Base-by-base conservation (phyloP, 2,797 vertebrate genomes). In the Myotis pilosus region DNA sequence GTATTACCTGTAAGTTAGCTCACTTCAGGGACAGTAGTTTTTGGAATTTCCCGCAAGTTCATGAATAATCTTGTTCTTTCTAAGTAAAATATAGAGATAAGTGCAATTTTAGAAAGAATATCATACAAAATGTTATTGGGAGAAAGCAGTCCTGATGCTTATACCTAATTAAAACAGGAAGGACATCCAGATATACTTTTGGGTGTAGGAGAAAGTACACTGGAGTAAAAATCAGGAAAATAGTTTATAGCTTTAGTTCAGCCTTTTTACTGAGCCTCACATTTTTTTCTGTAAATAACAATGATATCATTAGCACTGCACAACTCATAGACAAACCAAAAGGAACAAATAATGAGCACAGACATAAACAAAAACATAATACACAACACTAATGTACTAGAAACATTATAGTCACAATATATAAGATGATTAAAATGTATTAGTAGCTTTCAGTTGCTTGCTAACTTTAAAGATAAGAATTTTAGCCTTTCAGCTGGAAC, bases 21-120 rank as follows among this genome's bases (percentile, higher is more conserved):
- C 41, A 60, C 36, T 69, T 28, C 7, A 87, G 36, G 33, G 17
- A 33, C 16, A 44, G 20, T 11, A 51, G 55, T 1, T 38, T 74
- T n/a, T 94, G 57, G 6, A 95, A 87, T 86, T 93, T 93, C 10
- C 25, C 69, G 30, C 10, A 82, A 95, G 13, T 20, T 82, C 20
- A 44, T 49, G 16, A 80, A 25, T 66, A 53, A 69, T 19, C 17
- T 33, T 79, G 23, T 68, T 83, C 33, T 94, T 57, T 69, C 23
- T 87, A 78, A 82, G 20, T 75, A 85, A 87, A 17, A 82, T 76
- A 64, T 78, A 22, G 17, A 87, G 93, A 78, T 60, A 71, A 89
- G 44, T 57, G 6, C 2, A 87, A 66, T 79, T 80, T 85, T 71
- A 62, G 41, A 71, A 33, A 66, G 16, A 66, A 33, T 74, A n/a